Conservation (phyloP, 2,797 vertebrate species). For the Zenarchopterus dispar region DNA sequence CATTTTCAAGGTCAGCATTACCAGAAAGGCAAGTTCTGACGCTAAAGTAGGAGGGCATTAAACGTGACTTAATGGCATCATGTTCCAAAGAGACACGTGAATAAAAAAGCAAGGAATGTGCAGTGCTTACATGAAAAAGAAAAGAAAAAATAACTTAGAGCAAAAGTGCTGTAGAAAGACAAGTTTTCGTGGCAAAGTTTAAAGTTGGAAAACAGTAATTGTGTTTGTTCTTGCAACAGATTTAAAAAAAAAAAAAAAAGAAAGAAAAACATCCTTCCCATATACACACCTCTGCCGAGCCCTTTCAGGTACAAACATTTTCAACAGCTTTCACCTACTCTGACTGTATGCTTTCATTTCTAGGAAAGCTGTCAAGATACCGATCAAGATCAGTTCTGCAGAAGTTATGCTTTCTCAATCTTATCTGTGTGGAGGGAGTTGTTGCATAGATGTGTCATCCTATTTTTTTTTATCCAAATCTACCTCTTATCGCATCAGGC, state of each 20-base stretch:
- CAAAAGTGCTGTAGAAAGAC: neutral
- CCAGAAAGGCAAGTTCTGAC: conserved; percentile 18
- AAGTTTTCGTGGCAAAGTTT: neutral
- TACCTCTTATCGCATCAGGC: conserved; percentile 17
- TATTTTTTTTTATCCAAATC: conserved; percentile 45
- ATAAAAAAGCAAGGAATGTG: conserved; percentile 2
- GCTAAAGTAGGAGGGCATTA: conserved; percentile 5
- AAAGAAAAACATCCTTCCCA: conserved; percentile 7
- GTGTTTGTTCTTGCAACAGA: neutral
- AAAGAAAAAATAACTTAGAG: neutral
- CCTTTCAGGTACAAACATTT: neutral
- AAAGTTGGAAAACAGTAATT: neutral
- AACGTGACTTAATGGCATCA: too few relatives aligned
- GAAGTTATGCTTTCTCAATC: conserved; percentile 1
- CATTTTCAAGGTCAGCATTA: conserved; percentile 8
- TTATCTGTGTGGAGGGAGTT: conserved; percentile 27
- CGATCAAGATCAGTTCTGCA: conserved; percentile 20
- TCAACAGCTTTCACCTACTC: neutral
- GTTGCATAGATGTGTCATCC: conserved; percentile 29
- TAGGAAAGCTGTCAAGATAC: conserved; percentile 11
- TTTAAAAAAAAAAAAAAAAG: neutral
- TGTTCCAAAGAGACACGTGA: conserved; percentile 36
- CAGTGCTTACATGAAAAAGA: neutral
- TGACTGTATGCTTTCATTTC: conserved; percentile 12
- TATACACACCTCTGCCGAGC: conserved; percentile 22